Evolutionary conservation across 2,797 vertebrate genomes (phyloP), one percentile per base, ranked within the genome.

Genomic region (Meda fulgida): DNA sequence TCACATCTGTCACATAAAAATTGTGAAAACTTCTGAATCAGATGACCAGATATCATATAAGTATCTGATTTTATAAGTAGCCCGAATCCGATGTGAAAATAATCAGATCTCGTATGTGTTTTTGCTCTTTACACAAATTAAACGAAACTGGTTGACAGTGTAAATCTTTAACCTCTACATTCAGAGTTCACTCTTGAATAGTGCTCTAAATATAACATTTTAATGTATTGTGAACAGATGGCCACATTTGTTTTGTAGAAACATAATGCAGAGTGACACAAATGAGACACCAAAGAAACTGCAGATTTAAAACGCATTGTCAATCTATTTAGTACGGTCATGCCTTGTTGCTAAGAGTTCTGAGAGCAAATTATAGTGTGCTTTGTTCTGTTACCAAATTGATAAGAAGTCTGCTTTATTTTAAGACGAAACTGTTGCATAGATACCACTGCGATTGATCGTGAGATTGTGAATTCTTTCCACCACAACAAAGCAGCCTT

Each of bases 161-260:
- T 78, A 65, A 46, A 78, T 29, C 26, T 79, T 48, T 48, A 36
- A 65, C 77, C 26, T 65, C 65, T 71, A 43, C 78, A 67, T 89
- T 83, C 60, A n/a, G 65, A 71, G 6, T 72, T 82, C 29, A 66
- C 63, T 89, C 82, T 86, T 84, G 55, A 89, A 89, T 83, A 80
- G 16, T 85, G 55, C 70, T 83, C 67, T 77, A 81, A 77, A 48
- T 53, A 46, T 83, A 8, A 70, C 69, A 67, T 76, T 83, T 43
- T 71, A 72, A 83, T 83, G 83, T 55, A 86, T 63, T 67, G n/a
- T 40, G 80, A 82, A 77, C 88, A 87, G 84, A 86, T 84, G 88
- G 86, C 86, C 78, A 60, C 55, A 66, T 89, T 87, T 87, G 86
- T 84, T n/a, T 81, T 55, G 53, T 34, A 60, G 53, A 13, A 82